These are phyloP conservation scores for Synodontis membranacea DNA, from an alignment of 2,113 vertebrate genomes.

Conservation along the genomic window DNA sequence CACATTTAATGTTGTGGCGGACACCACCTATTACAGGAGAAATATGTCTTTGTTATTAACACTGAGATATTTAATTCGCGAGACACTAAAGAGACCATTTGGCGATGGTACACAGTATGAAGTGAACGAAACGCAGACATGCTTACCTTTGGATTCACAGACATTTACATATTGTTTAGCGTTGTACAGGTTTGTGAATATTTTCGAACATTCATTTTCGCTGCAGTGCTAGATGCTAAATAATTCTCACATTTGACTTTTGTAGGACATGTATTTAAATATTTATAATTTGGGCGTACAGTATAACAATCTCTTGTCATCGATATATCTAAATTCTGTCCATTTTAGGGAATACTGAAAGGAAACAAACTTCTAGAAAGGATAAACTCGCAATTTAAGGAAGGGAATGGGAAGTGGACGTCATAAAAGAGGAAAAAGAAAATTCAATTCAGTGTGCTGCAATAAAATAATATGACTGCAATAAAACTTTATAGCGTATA, in stretches of 20 bases:
- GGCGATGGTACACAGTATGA: background rate
- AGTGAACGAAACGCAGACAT: background rate
- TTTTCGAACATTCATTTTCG: slow-evolving; percentile 52
- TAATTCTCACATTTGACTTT: background rate
- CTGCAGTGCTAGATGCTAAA: background rate
- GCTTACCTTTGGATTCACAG: background rate
- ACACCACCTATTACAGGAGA: background rate
- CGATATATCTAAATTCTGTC: slow-evolving; percentile 1
- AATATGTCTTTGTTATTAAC: background rate
- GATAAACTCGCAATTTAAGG: slow-evolving; percentile 63
- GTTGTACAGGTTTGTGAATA: background rate
- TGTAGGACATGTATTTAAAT: background rate
- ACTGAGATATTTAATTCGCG: background rate
- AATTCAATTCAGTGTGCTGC: slow-evolving; percentile 84
- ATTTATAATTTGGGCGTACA: background rate
- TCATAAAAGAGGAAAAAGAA: slow-evolving; percentile 81
- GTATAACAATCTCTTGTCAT: background rate
- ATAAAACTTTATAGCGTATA: slow-evolving; percentile 99
- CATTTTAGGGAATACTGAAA: slow-evolving; percentile 62
- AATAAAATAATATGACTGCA: slow-evolving; percentile 99
- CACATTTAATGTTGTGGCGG: background rate
- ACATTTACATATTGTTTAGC: background rate
- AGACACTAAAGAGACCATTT: background rate
- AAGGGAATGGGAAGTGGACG: slow-evolving; percentile 74
- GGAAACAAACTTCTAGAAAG: slow-evolving; percentile 75